Evolutionary conservation across 2,888 invertebrate genomes (phyloP), one percentile per base, ranked within the genome.

Genomic region (Gymnoscelis rufifasciata): DNA sequence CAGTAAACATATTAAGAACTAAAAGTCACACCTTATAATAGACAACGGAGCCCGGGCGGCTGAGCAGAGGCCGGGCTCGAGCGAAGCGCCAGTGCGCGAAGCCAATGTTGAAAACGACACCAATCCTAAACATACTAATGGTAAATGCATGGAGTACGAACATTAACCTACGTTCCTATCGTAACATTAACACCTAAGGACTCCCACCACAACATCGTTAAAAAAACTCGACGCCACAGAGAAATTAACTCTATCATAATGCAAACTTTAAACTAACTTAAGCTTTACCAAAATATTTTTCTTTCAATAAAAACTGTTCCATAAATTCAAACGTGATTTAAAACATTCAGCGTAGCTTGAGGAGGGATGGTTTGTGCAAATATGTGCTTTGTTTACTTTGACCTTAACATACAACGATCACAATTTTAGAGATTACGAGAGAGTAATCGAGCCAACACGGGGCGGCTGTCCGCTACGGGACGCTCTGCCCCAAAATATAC

Each of bases 241-340:
- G 74, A 84, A 87, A 83, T 84, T 84, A 86, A 84, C 74, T 78
- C 75, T 84, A 83, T 83, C 10, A 44, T 77, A 83, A 40, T 81
- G 82, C 83, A 79, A 86, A 83, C 83, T 70, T 80, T 77, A 75
- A 83, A 84, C 83, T 84, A 86, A 87, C 86, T 76, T 83, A 84
- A 87, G 83, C 75, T 72, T 81, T 84, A 86, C 74, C 83, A 84
- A 86, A 87, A 87, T 86, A 87, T 81, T 64, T 56, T 49, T 64
- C 62, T 82, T 83, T 81, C 79, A 83, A 87, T 87, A 88, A 88
- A 87, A 87, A 50, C 50, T 88, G 88, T 88, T 82, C 86, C 75
- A 86, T 88, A 88, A 87, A 87, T 87, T 88, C 78, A 88, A 88
- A 87, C 87, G 83, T 83, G 86, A 83, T 80, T 81, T 74, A 81